These are phyloP conservation scores for Umimayanthus kanabou DNA, from an alignment of 92 coral and sea anemone species.

Conservation along the genomic window DNA sequence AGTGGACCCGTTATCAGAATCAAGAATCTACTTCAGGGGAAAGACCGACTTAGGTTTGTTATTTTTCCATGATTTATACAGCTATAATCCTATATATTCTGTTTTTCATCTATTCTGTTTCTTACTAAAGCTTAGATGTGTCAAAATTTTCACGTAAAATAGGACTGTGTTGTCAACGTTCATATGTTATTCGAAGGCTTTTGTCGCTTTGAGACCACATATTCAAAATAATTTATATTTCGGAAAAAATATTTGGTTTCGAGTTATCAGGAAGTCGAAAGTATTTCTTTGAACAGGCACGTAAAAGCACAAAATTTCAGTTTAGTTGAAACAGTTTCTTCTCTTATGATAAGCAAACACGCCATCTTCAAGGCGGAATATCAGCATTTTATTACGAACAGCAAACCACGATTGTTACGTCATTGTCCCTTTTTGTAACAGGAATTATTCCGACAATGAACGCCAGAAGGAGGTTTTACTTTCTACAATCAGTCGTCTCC, in stretches of 20 bases:
- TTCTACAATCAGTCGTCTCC: not conserved
- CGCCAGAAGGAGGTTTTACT: constrained; percentile 1
- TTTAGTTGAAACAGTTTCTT: not conserved
- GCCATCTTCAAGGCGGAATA: not conserved
- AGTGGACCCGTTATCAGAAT: not conserved
- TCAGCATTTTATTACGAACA: not conserved
- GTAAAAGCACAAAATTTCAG: not conserved
- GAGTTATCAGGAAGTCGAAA: not conserved
- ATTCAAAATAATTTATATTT: too few relatives aligned
- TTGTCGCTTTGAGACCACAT: not conserved
- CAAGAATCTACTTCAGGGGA: too few relatives aligned
- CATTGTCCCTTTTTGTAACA: not conserved
- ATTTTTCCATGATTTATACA: too few relatives aligned
- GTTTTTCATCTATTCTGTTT: too few relatives aligned
- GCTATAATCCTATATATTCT: too few relatives aligned
- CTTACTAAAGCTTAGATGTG: too few relatives aligned
- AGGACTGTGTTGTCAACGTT: too few relatives aligned
- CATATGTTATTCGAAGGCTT: not conserved
- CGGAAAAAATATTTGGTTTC: not conserved
- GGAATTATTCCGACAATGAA: not conserved
- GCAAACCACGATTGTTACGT: not conserved
- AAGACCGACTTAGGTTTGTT: too few relatives aligned
- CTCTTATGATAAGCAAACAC: not conserved
- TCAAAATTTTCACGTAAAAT: too few relatives aligned
- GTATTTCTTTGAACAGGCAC: not conserved